Conservation (phyloP, 2,888 invertebrate species). For the Phyllotreta cruciferae region DNA sequence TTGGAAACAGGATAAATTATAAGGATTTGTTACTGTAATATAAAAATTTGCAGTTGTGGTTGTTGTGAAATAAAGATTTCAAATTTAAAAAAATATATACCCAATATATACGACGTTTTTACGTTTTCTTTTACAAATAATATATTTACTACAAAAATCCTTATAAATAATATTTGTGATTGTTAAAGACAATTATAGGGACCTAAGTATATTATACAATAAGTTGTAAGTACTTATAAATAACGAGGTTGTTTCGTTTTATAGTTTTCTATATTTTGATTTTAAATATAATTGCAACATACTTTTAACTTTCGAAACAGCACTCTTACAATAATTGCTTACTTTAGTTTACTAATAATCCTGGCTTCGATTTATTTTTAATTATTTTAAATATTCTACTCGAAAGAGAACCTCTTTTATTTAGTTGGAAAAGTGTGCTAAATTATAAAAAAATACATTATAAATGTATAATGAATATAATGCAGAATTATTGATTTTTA, state of each 20-base stretch:
- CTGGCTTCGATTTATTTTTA: slow-evolving; percentile 2
- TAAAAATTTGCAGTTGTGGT: too few relatives aligned
- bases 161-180: slow-evolving; percentile 45
- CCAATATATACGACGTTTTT: background rate
- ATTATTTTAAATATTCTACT: background rate
- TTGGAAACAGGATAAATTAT: too few relatives aligned
- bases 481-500: too few relatives aligned
- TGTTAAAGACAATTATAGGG: slow-evolving; percentile 54
- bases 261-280: slow-evolving; percentile 3
- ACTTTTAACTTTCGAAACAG: slow-evolving; percentile 4
- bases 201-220: slow-evolving; percentile 46
- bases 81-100: background rate
- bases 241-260: background rate
- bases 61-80: too few relatives aligned
- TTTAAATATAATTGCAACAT: background rate
- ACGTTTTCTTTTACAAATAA: slow-evolving; percentile 2
- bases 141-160: slow-evolving; percentile 10
- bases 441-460: too few relatives aligned
- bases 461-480: too few relatives aligned
- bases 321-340: slow-evolving; percentile 5
- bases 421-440: too few relatives aligned
- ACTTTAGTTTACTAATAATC: background rate
- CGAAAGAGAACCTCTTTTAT: too few relatives aligned
- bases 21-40: too few relatives aligned
- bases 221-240: slow-evolving; percentile 20